These are phyloP conservation scores for Protomyctophum bolini DNA, from an alignment of 2,113 vertebrate species.

Conservation along the genomic window DNA sequence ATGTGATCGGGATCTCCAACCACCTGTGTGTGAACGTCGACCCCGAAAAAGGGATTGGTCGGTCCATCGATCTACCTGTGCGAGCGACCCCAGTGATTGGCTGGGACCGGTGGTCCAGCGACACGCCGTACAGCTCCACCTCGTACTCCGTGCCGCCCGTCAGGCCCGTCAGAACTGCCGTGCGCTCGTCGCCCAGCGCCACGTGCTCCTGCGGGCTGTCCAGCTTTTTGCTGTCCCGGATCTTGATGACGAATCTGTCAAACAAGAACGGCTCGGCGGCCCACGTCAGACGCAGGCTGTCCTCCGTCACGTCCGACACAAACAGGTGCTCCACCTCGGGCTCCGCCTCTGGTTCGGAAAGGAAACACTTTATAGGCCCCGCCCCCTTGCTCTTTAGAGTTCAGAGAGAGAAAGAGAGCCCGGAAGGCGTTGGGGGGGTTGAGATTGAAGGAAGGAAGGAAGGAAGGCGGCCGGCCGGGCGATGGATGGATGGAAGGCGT, in stretches of 20 bases:
- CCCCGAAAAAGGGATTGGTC: too few species aligned
- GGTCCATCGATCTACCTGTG: slow-evolving; percentile 83
- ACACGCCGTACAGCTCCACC: slow-evolving; percentile 90
- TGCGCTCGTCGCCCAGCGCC: slow-evolving; percentile 81
- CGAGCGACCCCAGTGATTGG: slow-evolving; percentile 84
- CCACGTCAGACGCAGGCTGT: slow-evolving; percentile 93
- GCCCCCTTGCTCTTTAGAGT: slow-evolving; percentile 7
- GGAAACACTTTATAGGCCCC: slow-evolving; percentile 50
- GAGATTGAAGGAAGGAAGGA: slow-evolving; percentile 26
- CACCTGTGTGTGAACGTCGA: too few species aligned
- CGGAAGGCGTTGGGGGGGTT: slow-evolving; percentile 3
- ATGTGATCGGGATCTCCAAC: too few species aligned
- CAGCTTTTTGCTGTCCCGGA: slow-evolving; percentile 88
- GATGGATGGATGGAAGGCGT: not conserved
- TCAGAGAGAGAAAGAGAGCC: slow-evolving; percentile 1
- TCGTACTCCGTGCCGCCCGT: slow-evolving; percentile 91
- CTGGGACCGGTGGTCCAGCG: slow-evolving; percentile 87
- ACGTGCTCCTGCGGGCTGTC: slow-evolving; percentile 84
- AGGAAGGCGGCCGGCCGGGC: not conserved
- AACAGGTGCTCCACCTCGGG: slow-evolving; percentile 94
- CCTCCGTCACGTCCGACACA: slow-evolving; percentile 87
- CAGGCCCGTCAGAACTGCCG: slow-evolving; percentile 87
- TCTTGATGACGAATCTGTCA: slow-evolving; percentile 92
- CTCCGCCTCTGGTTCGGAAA: slow-evolving; percentile 87
- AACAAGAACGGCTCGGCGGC: slow-evolving; percentile 89